Percentiles rank a stretch among this genome's conserved stretches.
Evolutionary conservation across 1,140 invertebrate genomes (phyloP).

Genomic region (Diprion similis): DNA sequence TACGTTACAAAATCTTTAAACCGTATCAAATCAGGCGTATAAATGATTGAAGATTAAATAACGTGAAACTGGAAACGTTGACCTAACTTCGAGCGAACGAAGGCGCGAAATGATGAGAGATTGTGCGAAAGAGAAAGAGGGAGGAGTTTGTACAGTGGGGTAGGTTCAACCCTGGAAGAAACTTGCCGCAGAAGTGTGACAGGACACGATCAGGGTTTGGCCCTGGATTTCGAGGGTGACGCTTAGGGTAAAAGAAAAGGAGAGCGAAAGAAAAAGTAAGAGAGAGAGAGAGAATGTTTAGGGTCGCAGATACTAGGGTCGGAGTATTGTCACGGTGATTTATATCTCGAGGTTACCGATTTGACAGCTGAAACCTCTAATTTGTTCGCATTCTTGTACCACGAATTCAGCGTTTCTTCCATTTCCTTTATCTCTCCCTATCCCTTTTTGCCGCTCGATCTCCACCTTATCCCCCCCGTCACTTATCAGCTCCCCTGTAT

Average conservation of each 20-base stretch:
- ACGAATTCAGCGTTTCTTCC: background rate
- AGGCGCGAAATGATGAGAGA: background rate
- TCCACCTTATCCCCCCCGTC: background rate
- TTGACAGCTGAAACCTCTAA: conserved; percentile 5
- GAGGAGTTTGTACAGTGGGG: background rate
- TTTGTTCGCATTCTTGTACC: conserved; percentile 3
- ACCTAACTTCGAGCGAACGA: background rate
- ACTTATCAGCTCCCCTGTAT: too few species aligned
- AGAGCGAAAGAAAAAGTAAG: background rate
- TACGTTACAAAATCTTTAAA: too few species aligned
- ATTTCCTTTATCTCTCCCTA: background rate
- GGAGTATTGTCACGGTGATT: conserved; percentile 2
- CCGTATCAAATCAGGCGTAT: too few species aligned
- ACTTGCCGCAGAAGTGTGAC: too few species aligned
- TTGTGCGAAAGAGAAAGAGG: background rate
- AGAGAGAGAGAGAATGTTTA: background rate
- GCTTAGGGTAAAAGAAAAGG: too few species aligned
- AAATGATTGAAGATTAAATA: too few species aligned
- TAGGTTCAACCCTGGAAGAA: background rate
- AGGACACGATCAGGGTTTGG: too few species aligned
- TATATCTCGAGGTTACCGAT: conserved; percentile 5
- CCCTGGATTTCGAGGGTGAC: too few species aligned
- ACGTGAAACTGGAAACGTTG: background rate
- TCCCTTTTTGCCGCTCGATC: background rate
- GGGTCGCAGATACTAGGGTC: background rate